phyloP scores from a whole-genome alignment of 2,888 invertebrate genomes.

The Patella pellucida region DNA sequence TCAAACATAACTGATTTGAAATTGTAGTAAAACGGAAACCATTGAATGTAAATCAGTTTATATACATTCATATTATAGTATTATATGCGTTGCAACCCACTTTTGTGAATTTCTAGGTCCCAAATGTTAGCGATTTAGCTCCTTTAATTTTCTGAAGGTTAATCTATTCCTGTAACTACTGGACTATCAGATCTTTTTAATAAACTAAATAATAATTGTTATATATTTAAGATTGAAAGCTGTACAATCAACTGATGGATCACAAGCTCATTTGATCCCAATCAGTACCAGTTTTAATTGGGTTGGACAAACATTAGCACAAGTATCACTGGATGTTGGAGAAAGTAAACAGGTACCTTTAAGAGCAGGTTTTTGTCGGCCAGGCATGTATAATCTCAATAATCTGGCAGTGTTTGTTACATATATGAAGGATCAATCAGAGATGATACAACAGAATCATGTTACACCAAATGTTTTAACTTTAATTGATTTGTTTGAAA shows the following conservation, averaged over 20 bases:
- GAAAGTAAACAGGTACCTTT: conserved; percentile 53
- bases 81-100: too few species aligned
- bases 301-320: conserved; percentile 63
- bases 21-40: too few species aligned
- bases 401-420: conserved; percentile 62
- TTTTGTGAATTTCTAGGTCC: too few species aligned
- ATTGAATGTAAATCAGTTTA: too few species aligned
- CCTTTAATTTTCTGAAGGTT: too few species aligned
- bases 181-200: too few species aligned
- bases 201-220: too few species aligned
- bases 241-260: neutral
- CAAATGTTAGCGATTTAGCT: too few species aligned
- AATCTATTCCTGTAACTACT: too few species aligned
- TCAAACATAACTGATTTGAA: too few species aligned
- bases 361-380: conserved; percentile 61
- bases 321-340: conserved; percentile 51
- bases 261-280: conserved; percentile 23
- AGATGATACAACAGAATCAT: conserved; percentile 64
- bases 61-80: too few species aligned
- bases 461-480: conserved; percentile 52
- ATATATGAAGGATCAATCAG: conserved; percentile 46
- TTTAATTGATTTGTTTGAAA: conserved; percentile 16
- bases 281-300: conserved; percentile 55
- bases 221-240: neutral
- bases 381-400: conserved; percentile 68